Conservation (phyloP, 2,888 invertebrate species). For the Volucella inanis region DNA sequence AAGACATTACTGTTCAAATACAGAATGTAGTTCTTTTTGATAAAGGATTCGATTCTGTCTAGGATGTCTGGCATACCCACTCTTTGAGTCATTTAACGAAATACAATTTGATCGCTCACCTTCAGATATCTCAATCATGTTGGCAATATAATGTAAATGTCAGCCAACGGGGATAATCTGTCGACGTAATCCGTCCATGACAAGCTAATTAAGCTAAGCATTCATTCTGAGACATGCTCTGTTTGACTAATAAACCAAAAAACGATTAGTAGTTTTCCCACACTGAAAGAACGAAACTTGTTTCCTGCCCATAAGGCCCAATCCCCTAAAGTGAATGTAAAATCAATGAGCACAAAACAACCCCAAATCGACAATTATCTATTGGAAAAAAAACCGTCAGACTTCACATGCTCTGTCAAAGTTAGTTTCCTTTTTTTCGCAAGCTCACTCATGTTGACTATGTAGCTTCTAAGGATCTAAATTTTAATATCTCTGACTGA, state of each 20-base stretch:
- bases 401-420: slow-evolving; percentile 21
- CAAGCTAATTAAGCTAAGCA: slow-evolving; percentile 64
- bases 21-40: too few species aligned
- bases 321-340: slow-evolving; percentile 68
- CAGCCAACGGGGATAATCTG: slow-evolving; percentile 58
- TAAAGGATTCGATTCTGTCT: too few species aligned
- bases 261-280: slow-evolving; percentile 49
- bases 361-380: slow-evolving; percentile 62
- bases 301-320: slow-evolving; percentile 29
- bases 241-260: slow-evolving; percentile 23
- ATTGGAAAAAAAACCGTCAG: neutral
- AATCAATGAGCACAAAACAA: slow-evolving; percentile 58
- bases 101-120: too few species aligned
- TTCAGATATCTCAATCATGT: too few species aligned
- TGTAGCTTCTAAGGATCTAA: slow-evolving; percentile 9
- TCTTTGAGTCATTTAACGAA: too few species aligned
- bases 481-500: slow-evolving; percentile 42
- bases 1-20: too few species aligned
- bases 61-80: too few species aligned
- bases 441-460: too few species aligned
- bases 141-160: neutral
- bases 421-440: neutral
- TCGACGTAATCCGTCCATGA: slow-evolving; percentile 67
- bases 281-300: slow-evolving; percentile 59
- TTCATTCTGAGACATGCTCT: slow-evolving; percentile 27